phyloP scores from a whole-genome alignment of 2,888 invertebrate genomes.

The Gibbula magus region DNA sequence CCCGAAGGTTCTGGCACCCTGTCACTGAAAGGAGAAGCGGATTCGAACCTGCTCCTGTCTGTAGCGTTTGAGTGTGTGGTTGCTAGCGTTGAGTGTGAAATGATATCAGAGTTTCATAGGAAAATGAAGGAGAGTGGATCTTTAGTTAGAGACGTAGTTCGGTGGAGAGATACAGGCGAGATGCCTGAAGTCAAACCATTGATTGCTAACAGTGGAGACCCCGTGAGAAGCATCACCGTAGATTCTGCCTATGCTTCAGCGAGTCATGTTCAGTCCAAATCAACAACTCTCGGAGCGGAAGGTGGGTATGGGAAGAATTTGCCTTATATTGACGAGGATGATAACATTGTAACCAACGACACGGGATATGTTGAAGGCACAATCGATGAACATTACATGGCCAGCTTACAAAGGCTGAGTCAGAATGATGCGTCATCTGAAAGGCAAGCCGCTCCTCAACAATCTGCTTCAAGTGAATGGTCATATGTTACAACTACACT shows the following conservation, averaged over 20 bases:
- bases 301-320: constrained; percentile 29
- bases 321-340: constrained; percentile 18
- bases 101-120: constrained; percentile 42
- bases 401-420: constrained; percentile 49
- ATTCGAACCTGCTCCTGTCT: constrained; percentile 38
- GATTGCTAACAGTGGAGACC: neutral
- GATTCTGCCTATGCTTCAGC: neutral
- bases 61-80: constrained; percentile 58
- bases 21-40: constrained; percentile 30
- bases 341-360: neutral
- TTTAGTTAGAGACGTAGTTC: constrained; percentile 35
- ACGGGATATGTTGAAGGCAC: constrained; percentile 41
- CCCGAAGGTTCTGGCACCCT: constrained; percentile 39
- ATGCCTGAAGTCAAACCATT: neutral
- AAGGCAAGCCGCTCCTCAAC: constrained; percentile 2
- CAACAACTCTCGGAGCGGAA: neutral
- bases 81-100: constrained; percentile 49
- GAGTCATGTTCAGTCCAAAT: neutral
- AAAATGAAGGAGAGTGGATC: constrained; percentile 30
- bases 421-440: constrained; percentile 31
- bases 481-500: constrained; percentile 51
- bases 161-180: constrained; percentile 27
- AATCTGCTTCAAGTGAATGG: constrained; percentile 53
- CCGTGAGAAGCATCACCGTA: neutral
- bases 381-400: constrained; percentile 55